A percentile compares a stretch with the other conserved stretches of the same genome.
Conservation (phyloP, 2,797 vertebrate species). For the Spinibarbus caldwelli region DNA sequence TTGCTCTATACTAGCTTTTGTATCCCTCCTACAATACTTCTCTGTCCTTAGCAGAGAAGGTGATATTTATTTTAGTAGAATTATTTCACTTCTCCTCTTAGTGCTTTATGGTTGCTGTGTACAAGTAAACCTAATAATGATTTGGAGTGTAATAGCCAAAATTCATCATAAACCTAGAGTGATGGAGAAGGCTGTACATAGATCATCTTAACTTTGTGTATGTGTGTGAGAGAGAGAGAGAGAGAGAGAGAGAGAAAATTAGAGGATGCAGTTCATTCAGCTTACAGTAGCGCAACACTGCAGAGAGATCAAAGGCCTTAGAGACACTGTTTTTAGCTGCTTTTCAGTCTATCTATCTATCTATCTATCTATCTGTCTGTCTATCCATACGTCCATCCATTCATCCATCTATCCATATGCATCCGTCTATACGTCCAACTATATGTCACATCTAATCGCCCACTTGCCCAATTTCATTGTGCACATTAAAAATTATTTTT, state of each 20-base stretch:
- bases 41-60: constrained; percentile 70
- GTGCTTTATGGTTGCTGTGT: constrained; percentile 73
- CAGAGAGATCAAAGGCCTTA: background rate
- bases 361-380: background rate
- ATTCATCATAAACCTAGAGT: constrained; percentile 72
- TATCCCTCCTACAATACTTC: constrained; percentile 74
- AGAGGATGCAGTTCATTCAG: background rate
- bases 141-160: constrained; percentile 75
- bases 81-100: constrained; percentile 72
- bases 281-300: background rate
- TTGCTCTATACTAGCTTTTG: constrained; percentile 68
- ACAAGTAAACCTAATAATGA: constrained; percentile 80
- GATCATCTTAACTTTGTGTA: constrained; percentile 25
- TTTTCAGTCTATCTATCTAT: background rate
- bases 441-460: too few species aligned
- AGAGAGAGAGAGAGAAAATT: background rate
- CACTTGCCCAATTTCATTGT: too few species aligned
- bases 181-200: constrained; percentile 62
- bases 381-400: too few species aligned
- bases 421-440: too few species aligned
- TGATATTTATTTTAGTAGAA: constrained; percentile 71
- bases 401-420: too few species aligned
- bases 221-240: background rate
- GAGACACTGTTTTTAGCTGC: too few species aligned
- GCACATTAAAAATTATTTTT: too few species aligned